Evolutionary conservation across 2,797 vertebrate species (phyloP).

Genomic region (Serranus cabrilla): DNA sequence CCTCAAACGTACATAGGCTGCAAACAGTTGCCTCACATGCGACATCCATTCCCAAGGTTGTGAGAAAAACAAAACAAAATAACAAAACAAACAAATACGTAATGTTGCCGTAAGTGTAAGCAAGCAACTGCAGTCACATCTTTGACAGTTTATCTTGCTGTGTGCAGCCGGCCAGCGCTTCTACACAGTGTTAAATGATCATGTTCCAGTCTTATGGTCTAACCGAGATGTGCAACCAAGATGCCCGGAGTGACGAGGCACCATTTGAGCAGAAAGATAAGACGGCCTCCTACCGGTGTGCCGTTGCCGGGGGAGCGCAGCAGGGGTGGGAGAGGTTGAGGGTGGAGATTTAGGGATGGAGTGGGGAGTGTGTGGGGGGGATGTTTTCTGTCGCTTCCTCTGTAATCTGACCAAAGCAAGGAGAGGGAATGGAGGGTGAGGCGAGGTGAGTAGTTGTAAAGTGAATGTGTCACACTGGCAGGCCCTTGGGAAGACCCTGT

Average conservation of each 20-base stretch:
- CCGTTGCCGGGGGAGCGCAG: constrained; percentile 35
- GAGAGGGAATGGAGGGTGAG: constrained; percentile 40
- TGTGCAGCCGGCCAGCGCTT: constrained; percentile 11
- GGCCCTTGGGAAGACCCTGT: constrained; percentile 73
- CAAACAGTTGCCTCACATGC: too few species aligned
- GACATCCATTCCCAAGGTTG: too few species aligned
- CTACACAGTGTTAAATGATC: constrained; percentile 49
- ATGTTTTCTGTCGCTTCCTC: constrained; percentile 50
- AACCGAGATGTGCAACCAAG: constrained; percentile 23
- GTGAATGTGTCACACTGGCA: constrained; percentile 65
- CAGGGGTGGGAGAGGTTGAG: constrained; percentile 28
- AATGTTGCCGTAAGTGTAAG: neutral
- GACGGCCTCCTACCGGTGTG: constrained; percentile 32
- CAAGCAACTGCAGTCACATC: neutral
- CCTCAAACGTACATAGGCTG: too few species aligned
- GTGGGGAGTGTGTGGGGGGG: neutral
- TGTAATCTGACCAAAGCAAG: constrained; percentile 63
- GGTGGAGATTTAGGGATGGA: constrained; percentile 18
- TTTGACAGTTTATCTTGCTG: constrained; percentile 18
- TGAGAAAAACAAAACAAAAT: too few species aligned
- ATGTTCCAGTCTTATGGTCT: constrained; percentile 40
- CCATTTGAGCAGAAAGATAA: constrained; percentile 62
- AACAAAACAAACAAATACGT: too few species aligned
- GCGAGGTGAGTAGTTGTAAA: constrained; percentile 67
- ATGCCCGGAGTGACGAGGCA: constrained; percentile 32